Evolutionary conservation across 2,888 invertebrate genomes (phyloP), one percentile per base, ranked within the genome.

Genomic region (Xestobium rufovillosum): DNA sequence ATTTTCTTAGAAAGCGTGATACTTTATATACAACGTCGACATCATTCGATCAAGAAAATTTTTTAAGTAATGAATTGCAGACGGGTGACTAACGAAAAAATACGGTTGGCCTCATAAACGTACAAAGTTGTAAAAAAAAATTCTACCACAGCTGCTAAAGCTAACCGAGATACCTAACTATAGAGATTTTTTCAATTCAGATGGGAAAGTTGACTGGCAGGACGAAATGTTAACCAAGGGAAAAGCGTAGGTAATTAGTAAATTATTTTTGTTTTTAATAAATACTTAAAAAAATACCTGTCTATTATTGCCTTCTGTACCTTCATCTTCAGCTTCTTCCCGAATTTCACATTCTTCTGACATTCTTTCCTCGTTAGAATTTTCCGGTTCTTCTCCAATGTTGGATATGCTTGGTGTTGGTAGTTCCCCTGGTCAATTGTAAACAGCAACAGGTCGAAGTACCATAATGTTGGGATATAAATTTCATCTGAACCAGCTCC

Each of bases 401-500:
- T 39, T 39, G 4, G 31, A 31, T 11, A 31, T 34, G 29, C 31
- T 31, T 11, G 17, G 4, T 14, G 17, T 15, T 10, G 41, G 41
- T 25, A 15, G 17, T 26, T 41, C 41, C 17, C n/a, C n/a, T n/a
- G n/a, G n/a, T n/a, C n/a, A n/a, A n/a, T n/a, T n/a, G n/a, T n/a
- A n/a, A n/a, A n/a, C n/a, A n/a, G n/a, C n/a, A n/a, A n/a, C n/a
- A n/a, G n/a, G n/a, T n/a, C n/a, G n/a, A n/a, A n/a, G n/a, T n/a
- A n/a, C n/a, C n/a, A n/a, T n/a, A n/a, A n/a, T n/a, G n/a, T n/a
- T n/a, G n/a, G n/a, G n/a, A n/a, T n/a, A n/a, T n/a, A n/a, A n/a
- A 42, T 23, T 10, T 42, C 33, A 4, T 41, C 41, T 6, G 30
- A 14, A 8, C 32, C 35, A 31, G 19, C 16, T 14, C 33, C 38